Base-by-base conservation (phyloP, 2,113 vertebrate genomes). In the Bucco capensis region DNA sequence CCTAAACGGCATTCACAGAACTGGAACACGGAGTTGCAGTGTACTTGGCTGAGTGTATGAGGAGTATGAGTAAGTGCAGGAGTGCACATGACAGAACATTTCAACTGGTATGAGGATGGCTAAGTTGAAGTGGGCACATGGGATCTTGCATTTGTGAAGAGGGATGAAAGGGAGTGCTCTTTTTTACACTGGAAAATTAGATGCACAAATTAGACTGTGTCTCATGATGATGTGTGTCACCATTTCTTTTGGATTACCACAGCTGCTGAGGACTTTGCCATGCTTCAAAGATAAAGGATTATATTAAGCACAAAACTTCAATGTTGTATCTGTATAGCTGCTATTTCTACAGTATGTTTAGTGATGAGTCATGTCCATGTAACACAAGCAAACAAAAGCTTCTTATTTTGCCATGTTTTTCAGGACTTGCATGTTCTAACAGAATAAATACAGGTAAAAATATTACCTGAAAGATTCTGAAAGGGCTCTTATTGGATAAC, bases 111-210 rank as follows among this genome's bases (percentile, higher is more conserved):
- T 21, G 2, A 86, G 86, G 86, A 57, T 44, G 67, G 88, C 83
- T 92, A 69, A 86, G 64, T 51, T 65, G 78, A 94, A 77, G 86
- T 92, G 50, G 83, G 82, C 85, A 81, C 75, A 67, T 33, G 83
- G 86, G 81, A 86, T 92, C 46, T 42, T 72, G 2, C 42, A 78
- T 71, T 88, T 83, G 76, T 82, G 73, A 90, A 74, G 57, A 16
- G 76, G 93, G 86, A 90, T 96, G 42, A 96, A 96, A 72, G 38
- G 86, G 64, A 76, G 18, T 54, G 54, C 66, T 70, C 69, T 88
- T 76, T 86, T 83, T 95, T 86, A 96, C 94, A 96, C 94, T 96
- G 94, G 95, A 96, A 96, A 79, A 91, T 82, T 84, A 77, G 88
- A 93, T 94, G 73, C 73, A 84, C 84, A 62, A 76, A 33, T 76